Evolutionary conservation across 2,113 vertebrate genomes (phyloP).

Genomic region (Sialia sialis): DNA sequence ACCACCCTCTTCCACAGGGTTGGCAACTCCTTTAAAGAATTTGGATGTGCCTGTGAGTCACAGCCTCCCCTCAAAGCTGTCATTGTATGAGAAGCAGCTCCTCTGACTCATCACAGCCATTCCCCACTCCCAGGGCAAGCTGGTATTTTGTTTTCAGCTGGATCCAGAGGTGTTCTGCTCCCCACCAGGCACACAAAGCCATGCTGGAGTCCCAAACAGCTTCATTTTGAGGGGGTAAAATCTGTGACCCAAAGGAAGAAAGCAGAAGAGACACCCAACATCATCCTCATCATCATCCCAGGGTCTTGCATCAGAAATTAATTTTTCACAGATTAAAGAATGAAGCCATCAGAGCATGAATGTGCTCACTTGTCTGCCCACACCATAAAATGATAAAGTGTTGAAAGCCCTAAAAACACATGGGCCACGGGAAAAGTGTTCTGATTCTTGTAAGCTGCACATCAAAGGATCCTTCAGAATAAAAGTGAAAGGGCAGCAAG

Average conservation of each 20-base stretch:
- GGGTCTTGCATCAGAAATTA: background rate
- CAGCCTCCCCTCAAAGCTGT: background rate
- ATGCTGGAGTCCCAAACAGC: background rate
- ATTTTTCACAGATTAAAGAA: background rate
- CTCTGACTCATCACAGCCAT: background rate
- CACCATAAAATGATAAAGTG: background rate
- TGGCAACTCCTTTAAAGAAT: background rate
- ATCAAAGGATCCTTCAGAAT: background rate
- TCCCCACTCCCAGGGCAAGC: background rate
- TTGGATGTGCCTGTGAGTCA: background rate
- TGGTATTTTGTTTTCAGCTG: background rate
- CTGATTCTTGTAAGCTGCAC: background rate
- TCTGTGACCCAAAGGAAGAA: background rate
- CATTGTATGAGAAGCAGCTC: background rate
- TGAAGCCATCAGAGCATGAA: background rate
- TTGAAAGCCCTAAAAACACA: background rate
- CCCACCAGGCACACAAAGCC: background rate
- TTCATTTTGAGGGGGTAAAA: background rate
- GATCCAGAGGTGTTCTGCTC: background rate
- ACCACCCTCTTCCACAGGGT: background rate
- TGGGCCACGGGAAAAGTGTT: background rate
- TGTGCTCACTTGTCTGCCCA: background rate
- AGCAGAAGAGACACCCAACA: background rate
- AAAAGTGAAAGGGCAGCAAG: background rate
- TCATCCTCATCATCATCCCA: background rate